phyloP scores from a whole-genome alignment of 2,888 invertebrate species.

The Eretmocerus hayati region DNA sequence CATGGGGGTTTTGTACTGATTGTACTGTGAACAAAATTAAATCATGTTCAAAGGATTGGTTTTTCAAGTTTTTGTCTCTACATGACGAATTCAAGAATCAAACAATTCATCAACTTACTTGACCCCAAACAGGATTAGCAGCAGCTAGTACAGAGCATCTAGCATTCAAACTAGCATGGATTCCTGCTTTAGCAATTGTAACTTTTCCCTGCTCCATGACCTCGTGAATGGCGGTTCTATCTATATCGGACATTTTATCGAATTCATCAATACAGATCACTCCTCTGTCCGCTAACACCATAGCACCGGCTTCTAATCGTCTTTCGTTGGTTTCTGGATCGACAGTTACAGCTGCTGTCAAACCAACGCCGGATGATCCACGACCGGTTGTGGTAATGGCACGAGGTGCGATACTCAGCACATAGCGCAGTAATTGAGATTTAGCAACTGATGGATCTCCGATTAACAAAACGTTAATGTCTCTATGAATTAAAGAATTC shows the following conservation, averaged over 20 bases:
- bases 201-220: conserved; percentile 99
- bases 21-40: conserved; percentile 60
- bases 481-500: conserved; percentile 42
- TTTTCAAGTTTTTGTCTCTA: too few species aligned
- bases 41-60: not conserved
- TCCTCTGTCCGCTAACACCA: conserved; percentile 98
- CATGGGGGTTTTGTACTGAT: conserved; percentile 99
- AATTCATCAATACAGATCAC: conserved; percentile 98
- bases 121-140: conserved; percentile 98
- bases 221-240: conserved; percentile 98
- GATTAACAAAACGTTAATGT: conserved; percentile 87
- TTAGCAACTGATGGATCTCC: conserved; percentile 99
- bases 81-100: not conserved
- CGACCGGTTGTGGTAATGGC: conserved; percentile 97
- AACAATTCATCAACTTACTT: conserved; percentile 52
- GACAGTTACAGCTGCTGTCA: conserved; percentile 96
- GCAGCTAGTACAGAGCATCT: conserved; percentile 96
- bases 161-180: conserved; percentile 95
- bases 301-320: conserved; percentile 93
- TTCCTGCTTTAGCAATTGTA: conserved; percentile 98
- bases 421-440: conserved; percentile 90
- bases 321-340: conserved; percentile 89
- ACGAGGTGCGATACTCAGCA: conserved; percentile 87
- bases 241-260: conserved; percentile 99
- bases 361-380: conserved; percentile 96